Base-by-base conservation (phyloP, 2,888 invertebrate genomes). In the Eupelmus urozonus region DNA sequence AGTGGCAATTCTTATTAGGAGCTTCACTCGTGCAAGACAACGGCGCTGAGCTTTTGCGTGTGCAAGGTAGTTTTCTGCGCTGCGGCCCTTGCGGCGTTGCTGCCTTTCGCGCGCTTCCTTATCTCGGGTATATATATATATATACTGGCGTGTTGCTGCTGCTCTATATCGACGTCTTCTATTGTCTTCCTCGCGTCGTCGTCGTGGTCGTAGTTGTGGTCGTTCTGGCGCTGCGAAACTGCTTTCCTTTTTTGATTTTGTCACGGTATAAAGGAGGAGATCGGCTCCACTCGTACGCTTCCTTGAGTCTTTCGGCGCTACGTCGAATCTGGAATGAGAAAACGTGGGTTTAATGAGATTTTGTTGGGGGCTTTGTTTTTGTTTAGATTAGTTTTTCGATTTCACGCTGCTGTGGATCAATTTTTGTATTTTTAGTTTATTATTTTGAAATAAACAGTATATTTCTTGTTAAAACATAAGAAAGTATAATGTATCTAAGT, bases 301-400 rank as follows among this genome's bases (percentile, higher is more conserved):
- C 84, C 83, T 82, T 85, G 83, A 84, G 84, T 83, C 84, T 86
- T 83, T 84, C 81, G 83, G 82, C 70, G 20, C 65, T 83, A 83
- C 82, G 81, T 85, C 84, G 84, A 86, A 87, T 85, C 89, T 88
- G 86, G 20, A 87, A 87, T 51, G 75, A 81, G 45, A 16, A 13
- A 45, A 45, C 2, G 13, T 13, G 4, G 2, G 45, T 45, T 45
- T n/a, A n/a, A n/a, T n/a, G n/a, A n/a, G n/a, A n/a, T n/a, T n/a
- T n/a, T n/a, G n/a, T n/a, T n/a, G n/a, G n/a, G n/a, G n/a, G n/a
- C n/a, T n/a, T n/a, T n/a, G n/a, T n/a, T n/a, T n/a, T n/a, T n/a
- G n/a, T n/a, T n/a, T n/a, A n/a, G n/a, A n/a, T n/a, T n/a, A n/a
- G n/a, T n/a, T n/a, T n/a, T n/a, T n/a, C n/a, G n/a, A n/a, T n/a